Evolutionary conservation across 2,797 vertebrate genomes (phyloP), one percentile per base, ranked within the genome.

Genomic region (Acanthurus tractus): DNA sequence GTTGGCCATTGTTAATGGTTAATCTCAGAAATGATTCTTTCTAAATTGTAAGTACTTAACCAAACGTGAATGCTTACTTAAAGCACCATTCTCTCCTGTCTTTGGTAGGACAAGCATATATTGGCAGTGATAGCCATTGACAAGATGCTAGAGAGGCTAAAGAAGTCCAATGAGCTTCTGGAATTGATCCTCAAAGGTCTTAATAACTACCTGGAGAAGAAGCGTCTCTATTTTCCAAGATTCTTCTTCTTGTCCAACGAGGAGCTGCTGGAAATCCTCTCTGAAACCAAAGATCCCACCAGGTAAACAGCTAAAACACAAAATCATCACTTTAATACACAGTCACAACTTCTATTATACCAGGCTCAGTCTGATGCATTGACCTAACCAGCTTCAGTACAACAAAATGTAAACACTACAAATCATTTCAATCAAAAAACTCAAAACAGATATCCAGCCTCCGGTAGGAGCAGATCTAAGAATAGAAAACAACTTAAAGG

Each of bases 161-260:
- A 94, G 71, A 95, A 94, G 38, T 96, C 93, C 76, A 98, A 94
- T 23, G 94, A 96, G 63, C 89, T 97, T 68, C 89, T 98, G 88
- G 97, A 98, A 69, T 87, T 96, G 70, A 98, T 98, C 86, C 94
- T 98, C 46, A 97, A 97, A 85, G 97, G 97, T 73, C 96, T 98
- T 23, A 98, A 98, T 82, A 95, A 95, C 71, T 97, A 99, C 86
- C 90, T 98, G 89, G 97, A 98, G 87, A 98, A 96, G 92, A 98
- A 98, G 72, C 95, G 96, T 13, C 95, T 99, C 13, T 97, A 91
- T 82, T 98, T 98, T 52, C 97, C 97, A n/a, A 94, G 97, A 50
- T 99, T 99, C 91, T 99, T 98, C 90, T 98, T 99, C 90, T 89
- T 98, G 46, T 98, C 97, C 23, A 98, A 98, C 8, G 97, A 98